phyloP scores from a whole-genome alignment of 1,140 invertebrate species.

The Leguminivora glycinivorella region DNA sequence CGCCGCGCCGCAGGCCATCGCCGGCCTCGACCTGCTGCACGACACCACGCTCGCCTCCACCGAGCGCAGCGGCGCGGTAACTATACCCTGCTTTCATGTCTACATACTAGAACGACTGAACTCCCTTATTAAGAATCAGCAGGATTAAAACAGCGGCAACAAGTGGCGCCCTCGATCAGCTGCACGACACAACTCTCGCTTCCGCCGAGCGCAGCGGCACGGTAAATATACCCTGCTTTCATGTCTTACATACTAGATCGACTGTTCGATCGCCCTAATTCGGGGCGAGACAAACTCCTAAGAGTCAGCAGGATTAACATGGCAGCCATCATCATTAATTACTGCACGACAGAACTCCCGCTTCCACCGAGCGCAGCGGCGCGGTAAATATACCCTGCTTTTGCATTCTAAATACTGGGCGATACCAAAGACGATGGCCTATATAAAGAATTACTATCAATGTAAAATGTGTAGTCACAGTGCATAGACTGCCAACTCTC shows the following conservation, averaged over 20 bases:
- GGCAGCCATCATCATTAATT: slow-evolving; percentile 82
- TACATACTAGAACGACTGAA: neutral
- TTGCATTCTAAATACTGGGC: neutral
- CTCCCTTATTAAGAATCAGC: too few relatives aligned
- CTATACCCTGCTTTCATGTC: slow-evolving; percentile 30
- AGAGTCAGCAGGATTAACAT: too few relatives aligned
- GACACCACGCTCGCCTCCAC: slow-evolving; percentile 94
- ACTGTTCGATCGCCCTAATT: too few relatives aligned
- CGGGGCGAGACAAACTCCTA: too few relatives aligned
- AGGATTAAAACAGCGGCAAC: too few relatives aligned
- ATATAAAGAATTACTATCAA: too few relatives aligned
- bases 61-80: slow-evolving; percentile 75
- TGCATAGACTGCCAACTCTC: too few relatives aligned
- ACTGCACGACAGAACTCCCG: slow-evolving; percentile 94
- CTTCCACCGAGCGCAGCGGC: slow-evolving; percentile 85
- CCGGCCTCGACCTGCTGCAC: slow-evolving; percentile 93
- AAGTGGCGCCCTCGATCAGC: slow-evolving; percentile 84
- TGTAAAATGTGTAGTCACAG: too few relatives aligned
- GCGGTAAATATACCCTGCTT: slow-evolving; percentile 56
- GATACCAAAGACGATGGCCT: too few relatives aligned
- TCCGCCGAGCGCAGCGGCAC: slow-evolving; percentile 84
- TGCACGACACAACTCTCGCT: slow-evolving; percentile 93
- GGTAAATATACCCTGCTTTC: slow-evolving; percentile 48
- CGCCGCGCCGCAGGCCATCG: slow-evolving; percentile 80
- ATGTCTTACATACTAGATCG: neutral